These are phyloP conservation scores for Cephus pygmeus DNA, from an alignment of 2,888 invertebrate species.

Conservation along the genomic window DNA sequence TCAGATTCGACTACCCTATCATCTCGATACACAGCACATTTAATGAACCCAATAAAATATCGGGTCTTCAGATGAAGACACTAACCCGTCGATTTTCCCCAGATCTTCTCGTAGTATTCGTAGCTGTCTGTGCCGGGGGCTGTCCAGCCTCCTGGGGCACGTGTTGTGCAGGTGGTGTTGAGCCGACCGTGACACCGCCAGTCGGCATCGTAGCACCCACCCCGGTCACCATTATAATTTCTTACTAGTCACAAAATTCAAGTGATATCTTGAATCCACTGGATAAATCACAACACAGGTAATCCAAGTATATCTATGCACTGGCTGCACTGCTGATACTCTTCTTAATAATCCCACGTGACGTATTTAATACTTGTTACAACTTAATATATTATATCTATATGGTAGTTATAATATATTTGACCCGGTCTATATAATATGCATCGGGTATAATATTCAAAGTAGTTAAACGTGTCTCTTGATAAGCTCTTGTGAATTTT, in stretches of 20 bases:
- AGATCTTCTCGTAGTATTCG: slow-evolving; percentile 56
- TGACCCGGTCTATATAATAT: neutral
- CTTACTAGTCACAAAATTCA: slow-evolving; percentile 20
- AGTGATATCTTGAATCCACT: slow-evolving; percentile 1
- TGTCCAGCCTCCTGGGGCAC: slow-evolving; percentile 64
- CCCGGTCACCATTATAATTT: slow-evolving; percentile 59
- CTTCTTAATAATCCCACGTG: neutral
- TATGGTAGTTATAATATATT: neutral
- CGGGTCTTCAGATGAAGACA: slow-evolving; percentile 32
- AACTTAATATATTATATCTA: neutral
- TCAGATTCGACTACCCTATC: neutral
- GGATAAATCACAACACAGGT: slow-evolving; percentile 9
- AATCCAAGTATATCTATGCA: slow-evolving; percentile 5
- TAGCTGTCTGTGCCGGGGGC: slow-evolving; percentile 58
- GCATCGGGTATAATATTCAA: neutral
- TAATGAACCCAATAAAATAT: neutral
- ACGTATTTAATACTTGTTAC: slow-evolving; percentile 21
- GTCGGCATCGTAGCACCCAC: slow-evolving; percentile 64
- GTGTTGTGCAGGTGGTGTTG: slow-evolving; percentile 62
- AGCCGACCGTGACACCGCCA: slow-evolving; percentile 61
- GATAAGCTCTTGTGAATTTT: neutral
- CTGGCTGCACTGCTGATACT: slow-evolving; percentile 1
- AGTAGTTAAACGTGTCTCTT: neutral
- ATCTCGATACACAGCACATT: neutral
- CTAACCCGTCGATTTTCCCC: slow-evolving; percentile 67